These are phyloP conservation scores for Eulithis prunata DNA, from an alignment of 2,888 invertebrate species.

Conservation along the genomic window DNA sequence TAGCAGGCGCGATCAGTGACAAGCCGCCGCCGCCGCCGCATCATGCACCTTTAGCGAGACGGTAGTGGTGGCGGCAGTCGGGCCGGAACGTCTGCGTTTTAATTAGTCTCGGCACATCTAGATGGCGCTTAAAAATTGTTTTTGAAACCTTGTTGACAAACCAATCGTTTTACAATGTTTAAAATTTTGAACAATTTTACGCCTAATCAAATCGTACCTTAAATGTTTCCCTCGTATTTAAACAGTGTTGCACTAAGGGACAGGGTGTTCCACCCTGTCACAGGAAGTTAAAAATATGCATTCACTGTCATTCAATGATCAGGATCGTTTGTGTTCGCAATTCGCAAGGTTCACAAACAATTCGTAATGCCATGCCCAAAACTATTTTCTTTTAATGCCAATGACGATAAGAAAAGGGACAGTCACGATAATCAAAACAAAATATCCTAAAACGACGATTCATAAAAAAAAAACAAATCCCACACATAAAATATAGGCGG, in stretches of 20 bases:
- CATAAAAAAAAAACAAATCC: constrained; percentile 33
- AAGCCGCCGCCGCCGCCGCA: constrained; percentile 21
- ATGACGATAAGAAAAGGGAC: constrained; percentile 15
- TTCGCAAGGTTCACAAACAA: constrained; percentile 1
- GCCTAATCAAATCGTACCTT: too few species aligned
- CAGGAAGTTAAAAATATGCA: too few species aligned
- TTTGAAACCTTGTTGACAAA: too few species aligned
- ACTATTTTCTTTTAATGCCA: constrained; percentile 11
- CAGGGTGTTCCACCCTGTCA: too few species aligned
- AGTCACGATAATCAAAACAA: constrained; percentile 1
- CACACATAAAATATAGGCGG: constrained; percentile 43
- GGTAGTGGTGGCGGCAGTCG: constrained; percentile 23
- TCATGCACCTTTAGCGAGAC: constrained; percentile 4
- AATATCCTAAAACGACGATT: neutral
- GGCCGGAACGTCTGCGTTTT: constrained; percentile 51
- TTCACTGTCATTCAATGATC: too few species aligned
- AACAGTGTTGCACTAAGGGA: too few species aligned
- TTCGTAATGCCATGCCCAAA: constrained; percentile 2
- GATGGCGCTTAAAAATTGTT: constrained; percentile 48
- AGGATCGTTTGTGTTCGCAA: too few species aligned
- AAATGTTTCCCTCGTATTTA: too few species aligned
- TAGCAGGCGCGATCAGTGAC: constrained; percentile 54
- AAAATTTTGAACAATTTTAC: too few species aligned
- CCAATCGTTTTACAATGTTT: too few species aligned
- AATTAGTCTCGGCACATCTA: constrained; percentile 53